These are phyloP conservation scores for Promerops cafer DNA, from an alignment of 2,113 vertebrate genomes.

Conservation along the genomic window DNA sequence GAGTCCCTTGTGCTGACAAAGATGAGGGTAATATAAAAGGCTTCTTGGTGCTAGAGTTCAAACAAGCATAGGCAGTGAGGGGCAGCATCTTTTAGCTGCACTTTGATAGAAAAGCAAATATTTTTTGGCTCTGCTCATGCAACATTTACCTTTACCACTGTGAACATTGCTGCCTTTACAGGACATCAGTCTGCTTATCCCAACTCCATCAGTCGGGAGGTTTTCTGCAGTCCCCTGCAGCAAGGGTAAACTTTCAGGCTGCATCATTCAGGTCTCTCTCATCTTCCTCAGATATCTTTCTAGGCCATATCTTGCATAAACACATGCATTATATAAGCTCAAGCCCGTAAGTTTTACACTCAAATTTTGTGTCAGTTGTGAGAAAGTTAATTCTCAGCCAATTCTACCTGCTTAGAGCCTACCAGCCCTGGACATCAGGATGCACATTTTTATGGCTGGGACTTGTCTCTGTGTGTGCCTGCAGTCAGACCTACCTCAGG, in stretches of 20 bases:
- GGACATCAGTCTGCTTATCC: not conserved
- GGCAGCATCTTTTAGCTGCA: not conserved
- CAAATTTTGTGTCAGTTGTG: not conserved
- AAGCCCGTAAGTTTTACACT: not conserved
- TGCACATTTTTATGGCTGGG: not conserved
- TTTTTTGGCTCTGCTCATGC: not conserved
- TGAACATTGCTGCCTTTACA: not conserved
- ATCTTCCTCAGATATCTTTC: not conserved
- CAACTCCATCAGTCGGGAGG: not conserved
- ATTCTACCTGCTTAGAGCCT: not conserved
- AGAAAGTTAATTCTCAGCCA: not conserved
- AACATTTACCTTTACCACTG: not conserved
- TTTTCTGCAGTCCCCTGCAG: not conserved
- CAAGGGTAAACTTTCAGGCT: not conserved
- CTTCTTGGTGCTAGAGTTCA: not conserved
- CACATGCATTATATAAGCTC: not conserved
- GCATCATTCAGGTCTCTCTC: not conserved
- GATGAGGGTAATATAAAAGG: not conserved
- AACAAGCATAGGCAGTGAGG: not conserved
- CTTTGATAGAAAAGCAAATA: not conserved
- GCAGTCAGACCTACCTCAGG: not conserved
- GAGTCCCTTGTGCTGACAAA: not conserved
- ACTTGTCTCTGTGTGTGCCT: not conserved
- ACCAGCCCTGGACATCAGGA: not conserved
- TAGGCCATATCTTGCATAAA: not conserved